A percentile compares a stretch with the other conserved stretches of the same genome.
These are phyloP conservation scores for Cerastis rubricosa DNA, from an alignment of 2,888 invertebrate genomes.

Conservation along the genomic window DNA sequence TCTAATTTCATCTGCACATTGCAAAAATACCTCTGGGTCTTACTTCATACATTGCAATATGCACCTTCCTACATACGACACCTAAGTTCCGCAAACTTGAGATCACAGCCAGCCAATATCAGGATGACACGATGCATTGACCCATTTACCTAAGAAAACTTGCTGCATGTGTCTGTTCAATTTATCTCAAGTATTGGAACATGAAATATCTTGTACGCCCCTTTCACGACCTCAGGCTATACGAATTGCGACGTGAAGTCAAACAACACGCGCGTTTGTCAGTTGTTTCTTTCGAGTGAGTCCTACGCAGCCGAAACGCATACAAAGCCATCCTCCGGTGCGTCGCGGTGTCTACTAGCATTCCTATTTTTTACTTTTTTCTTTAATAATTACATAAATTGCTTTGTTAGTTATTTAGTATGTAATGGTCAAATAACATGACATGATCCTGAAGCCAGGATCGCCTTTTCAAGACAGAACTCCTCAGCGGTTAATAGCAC, in stretches of 20 bases:
- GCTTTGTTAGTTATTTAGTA: too few relatives aligned
- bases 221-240: not conserved
- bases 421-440: too few relatives aligned
- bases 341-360: not conserved
- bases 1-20: not conserved
- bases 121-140: conserved; percentile 30
- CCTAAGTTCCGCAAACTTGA: conserved; percentile 6
- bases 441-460: too few relatives aligned
- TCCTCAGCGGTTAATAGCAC: too few relatives aligned
- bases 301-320: too few relatives aligned
- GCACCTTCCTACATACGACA: not conserved
- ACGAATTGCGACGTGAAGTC: not conserved
- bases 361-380: too few relatives aligned
- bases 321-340: not conserved
- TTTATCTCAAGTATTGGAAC: conserved; percentile 40
- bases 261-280: not conserved
- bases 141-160: conserved; percentile 37
- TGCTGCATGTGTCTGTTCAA: conserved; percentile 24
- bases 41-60: not conserved
- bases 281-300: not conserved
- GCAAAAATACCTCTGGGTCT: not conserved
- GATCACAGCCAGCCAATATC: conserved; percentile 35
- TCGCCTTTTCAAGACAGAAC: too few relatives aligned
- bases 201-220: conserved; percentile 9
- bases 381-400: too few relatives aligned